A percentile compares a stretch with the other conserved stretches of the same genome.
Conservation (phyloP, 2,113 vertebrate genomes). For the Suncus etruscus region DNA sequence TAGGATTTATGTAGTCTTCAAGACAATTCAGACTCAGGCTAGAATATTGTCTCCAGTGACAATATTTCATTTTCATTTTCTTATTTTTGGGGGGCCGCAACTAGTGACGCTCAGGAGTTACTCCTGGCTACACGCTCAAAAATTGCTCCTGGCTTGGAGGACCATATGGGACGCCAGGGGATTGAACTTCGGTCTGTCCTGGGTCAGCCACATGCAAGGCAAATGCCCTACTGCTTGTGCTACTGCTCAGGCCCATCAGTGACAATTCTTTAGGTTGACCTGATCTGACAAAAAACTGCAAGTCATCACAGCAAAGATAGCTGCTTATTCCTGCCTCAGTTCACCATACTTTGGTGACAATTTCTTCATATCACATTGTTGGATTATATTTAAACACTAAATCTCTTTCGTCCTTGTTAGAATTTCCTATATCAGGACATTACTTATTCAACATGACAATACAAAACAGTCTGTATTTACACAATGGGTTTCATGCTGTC, state of each 20-base stretch:
- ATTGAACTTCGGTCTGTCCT: too few relatives aligned
- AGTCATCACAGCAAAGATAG: background rate
- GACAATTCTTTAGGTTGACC: background rate
- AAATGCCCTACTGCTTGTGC: too few relatives aligned
- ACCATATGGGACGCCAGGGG: too few relatives aligned
- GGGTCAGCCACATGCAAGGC: too few relatives aligned
- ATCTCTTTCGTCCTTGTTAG: conserved; percentile 11
- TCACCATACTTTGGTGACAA: background rate
- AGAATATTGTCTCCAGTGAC: background rate
- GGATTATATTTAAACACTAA: background rate
- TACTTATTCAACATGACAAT: background rate
- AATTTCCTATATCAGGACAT: conserved; percentile 11
- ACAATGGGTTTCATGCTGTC: background rate
- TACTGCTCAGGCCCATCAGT: too few relatives aligned
- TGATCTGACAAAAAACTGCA: background rate
- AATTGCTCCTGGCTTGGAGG: too few relatives aligned
- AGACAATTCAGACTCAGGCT: background rate
- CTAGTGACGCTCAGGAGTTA: too few relatives aligned
- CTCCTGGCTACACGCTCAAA: too few relatives aligned
- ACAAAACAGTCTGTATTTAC: conserved; percentile 15
- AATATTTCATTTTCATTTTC: too few relatives aligned
- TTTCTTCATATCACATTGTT: background rate
- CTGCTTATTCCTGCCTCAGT: background rate
- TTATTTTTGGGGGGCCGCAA: too few relatives aligned
- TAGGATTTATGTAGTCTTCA: background rate